Percentiles rank a stretch among this genome's conserved stretches.
These are phyloP conservation scores for Nipponia nippon DNA, from an alignment of 2,113 vertebrate species.

Conservation along the genomic window DNA sequence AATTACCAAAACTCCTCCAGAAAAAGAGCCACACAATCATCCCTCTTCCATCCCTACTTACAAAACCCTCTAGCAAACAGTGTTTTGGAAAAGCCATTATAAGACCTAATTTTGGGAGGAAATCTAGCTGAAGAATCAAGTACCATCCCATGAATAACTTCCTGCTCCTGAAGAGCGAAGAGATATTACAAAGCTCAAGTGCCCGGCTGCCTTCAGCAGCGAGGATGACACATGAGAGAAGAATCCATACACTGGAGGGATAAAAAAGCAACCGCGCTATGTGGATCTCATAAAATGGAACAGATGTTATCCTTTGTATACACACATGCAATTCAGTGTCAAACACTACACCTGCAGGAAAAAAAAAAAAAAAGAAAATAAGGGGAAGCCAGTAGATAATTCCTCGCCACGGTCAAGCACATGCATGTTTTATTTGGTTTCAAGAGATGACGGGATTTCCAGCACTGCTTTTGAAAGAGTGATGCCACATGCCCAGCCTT, in stretches of 20 bases:
- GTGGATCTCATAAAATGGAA: background rate
- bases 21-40: background rate
- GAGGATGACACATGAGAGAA: conserved; percentile 6
- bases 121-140: conserved; percentile 5
- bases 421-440: background rate
- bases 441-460: background rate
- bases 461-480: background rate
- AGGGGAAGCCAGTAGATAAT: background rate
- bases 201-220: background rate
- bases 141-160: conserved; percentile 16
- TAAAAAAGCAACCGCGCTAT: background rate
- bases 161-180: background rate
- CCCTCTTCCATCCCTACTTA: background rate
- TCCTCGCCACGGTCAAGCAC: background rate
- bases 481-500: background rate
- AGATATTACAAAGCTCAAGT: conserved; percentile 4
- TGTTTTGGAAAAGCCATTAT: too few species aligned
- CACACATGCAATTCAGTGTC: background rate
- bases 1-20: background rate
- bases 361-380: background rate
- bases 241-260: conserved; percentile 16
- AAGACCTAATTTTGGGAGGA: background rate
- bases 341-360: background rate
- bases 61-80: background rate
- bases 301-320: conserved; percentile 1